Percentiles rank a stretch among this genome's conserved stretches.
Conservation (phyloP, 2,888 invertebrate species). For the Amaurobius ferox region DNA sequence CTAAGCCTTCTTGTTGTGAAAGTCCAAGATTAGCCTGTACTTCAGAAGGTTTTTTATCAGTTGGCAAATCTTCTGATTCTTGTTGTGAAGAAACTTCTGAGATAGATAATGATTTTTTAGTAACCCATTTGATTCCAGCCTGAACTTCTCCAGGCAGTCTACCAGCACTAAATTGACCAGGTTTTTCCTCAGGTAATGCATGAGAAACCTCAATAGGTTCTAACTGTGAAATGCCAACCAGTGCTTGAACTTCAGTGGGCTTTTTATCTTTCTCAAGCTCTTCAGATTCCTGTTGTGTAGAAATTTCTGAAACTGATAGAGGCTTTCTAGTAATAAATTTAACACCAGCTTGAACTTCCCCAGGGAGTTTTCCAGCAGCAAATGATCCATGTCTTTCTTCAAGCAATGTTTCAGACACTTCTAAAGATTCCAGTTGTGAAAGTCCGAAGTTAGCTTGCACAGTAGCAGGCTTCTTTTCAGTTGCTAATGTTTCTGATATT, state of each 20-base stretch:
- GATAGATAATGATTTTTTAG: constrained; percentile 61
- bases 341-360: constrained; percentile 58
- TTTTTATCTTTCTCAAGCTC: constrained; percentile 38
- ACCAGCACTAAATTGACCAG: constrained; percentile 62
- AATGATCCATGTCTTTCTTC: constrained; percentile 64
- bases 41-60: constrained; percentile 54
- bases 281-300: constrained; percentile 50
- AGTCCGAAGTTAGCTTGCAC: constrained; percentile 52
- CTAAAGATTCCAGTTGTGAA: constrained; percentile 47
- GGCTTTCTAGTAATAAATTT: constrained; percentile 52
- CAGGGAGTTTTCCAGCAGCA: constrained; percentile 52
- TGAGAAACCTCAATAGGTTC: constrained; percentile 54
- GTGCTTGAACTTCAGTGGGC: constrained; percentile 33
- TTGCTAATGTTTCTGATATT: constrained; percentile 33
- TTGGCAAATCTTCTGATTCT: constrained; percentile 39
- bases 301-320: constrained; percentile 51
- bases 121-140: constrained; percentile 60
- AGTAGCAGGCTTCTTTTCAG: constrained; percentile 43
- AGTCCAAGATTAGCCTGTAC: constrained; percentile 52
- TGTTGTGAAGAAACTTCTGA: constrained; percentile 67
- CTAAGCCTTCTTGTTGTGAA: constrained; percentile 58
- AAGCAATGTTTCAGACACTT: constrained; percentile 55
- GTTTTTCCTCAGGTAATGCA: constrained; percentile 51
- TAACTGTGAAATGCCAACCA: constrained; percentile 42
- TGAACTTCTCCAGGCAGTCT: constrained; percentile 64